These are phyloP conservation scores for Rhopalosiphum maidis DNA, from an alignment of 1,140 invertebrate species.

Conservation along the genomic window DNA sequence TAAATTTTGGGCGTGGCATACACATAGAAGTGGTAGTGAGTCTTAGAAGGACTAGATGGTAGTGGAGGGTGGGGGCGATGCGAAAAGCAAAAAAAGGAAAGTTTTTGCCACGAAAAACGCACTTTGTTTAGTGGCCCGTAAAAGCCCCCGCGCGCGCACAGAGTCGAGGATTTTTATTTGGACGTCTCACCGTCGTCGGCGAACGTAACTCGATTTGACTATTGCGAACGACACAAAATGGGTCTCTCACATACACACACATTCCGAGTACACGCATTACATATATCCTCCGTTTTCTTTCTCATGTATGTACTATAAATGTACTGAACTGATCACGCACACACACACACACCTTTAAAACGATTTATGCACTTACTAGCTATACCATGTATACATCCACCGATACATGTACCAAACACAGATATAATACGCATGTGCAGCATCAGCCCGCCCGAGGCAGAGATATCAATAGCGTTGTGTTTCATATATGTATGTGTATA, in stretches of 20 bases:
- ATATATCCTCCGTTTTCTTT: slow-evolving; percentile 11
- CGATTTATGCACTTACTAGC: slow-evolving; percentile 23
- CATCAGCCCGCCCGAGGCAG: neutral
- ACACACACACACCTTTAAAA: slow-evolving; percentile 21
- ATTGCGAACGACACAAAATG: slow-evolving; percentile 43
- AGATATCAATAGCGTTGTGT: neutral
- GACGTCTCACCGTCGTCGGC: slow-evolving; percentile 46
- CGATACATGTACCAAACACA: neutral
- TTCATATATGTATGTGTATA: neutral
- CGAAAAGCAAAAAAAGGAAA: slow-evolving; percentile 12
- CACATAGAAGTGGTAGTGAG: no score
- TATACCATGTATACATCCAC: neutral
- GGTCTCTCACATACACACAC: neutral
- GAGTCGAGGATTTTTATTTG: slow-evolving; percentile 44
- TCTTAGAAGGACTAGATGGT: neutral
- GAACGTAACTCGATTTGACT: slow-evolving; percentile 56
- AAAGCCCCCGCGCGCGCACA: slow-evolving; percentile 43
- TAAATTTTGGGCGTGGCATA: neutral
- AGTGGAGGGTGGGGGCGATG: neutral
- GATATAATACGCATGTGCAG: neutral
- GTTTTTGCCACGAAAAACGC: slow-evolving; percentile 51
- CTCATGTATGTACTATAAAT: neutral
- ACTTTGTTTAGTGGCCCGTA: slow-evolving; percentile 57
- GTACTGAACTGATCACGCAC: neutral
- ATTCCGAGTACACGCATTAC: neutral